Evolutionary conservation across 2,888 invertebrate species (phyloP).

Genomic region (Mycalesis mineus): DNA sequence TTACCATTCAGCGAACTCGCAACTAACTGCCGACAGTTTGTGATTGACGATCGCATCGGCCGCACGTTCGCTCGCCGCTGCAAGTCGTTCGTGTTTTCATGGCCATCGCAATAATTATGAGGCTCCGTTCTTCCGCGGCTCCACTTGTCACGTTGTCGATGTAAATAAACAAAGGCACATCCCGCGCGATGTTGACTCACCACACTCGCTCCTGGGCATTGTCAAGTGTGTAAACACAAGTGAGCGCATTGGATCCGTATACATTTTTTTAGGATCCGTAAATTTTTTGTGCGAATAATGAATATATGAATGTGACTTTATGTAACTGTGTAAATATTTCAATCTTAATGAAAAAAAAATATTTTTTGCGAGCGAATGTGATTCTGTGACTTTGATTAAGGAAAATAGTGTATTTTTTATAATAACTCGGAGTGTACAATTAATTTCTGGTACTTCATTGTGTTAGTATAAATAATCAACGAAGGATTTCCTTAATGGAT

Average conservation of each 20-base stretch:
- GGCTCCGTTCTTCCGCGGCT: constrained; percentile 24
- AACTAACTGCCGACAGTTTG: constrained; percentile 53
- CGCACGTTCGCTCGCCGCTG: constrained; percentile 35
- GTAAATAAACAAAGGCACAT: constrained; percentile 58
- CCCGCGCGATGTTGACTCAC: constrained; percentile 45
- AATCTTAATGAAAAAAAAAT: too few species aligned
- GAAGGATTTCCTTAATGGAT: background rate
- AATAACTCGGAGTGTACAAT: background rate
- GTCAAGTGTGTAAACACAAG: constrained; percentile 44
- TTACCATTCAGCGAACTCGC: constrained; percentile 1
- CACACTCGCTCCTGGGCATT: constrained; percentile 41
- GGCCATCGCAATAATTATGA: constrained; percentile 19
- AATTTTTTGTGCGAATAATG: too few species aligned
- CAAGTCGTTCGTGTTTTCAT: constrained; percentile 30
- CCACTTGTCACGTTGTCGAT: constrained; percentile 38
- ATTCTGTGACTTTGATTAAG: background rate
- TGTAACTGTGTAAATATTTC: too few species aligned
- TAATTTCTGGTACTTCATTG: background rate
- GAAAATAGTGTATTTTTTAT: background rate
- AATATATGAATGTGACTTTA: too few species aligned
- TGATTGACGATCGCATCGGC: constrained; percentile 49
- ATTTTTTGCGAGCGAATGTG: background rate
- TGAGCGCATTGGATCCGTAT: background rate
- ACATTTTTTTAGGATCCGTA: background rate
- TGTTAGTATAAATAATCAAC: background rate